phyloP scores from a whole-genome alignment of 2,888 invertebrate species.

The Ditula angustiorana region DNA sequence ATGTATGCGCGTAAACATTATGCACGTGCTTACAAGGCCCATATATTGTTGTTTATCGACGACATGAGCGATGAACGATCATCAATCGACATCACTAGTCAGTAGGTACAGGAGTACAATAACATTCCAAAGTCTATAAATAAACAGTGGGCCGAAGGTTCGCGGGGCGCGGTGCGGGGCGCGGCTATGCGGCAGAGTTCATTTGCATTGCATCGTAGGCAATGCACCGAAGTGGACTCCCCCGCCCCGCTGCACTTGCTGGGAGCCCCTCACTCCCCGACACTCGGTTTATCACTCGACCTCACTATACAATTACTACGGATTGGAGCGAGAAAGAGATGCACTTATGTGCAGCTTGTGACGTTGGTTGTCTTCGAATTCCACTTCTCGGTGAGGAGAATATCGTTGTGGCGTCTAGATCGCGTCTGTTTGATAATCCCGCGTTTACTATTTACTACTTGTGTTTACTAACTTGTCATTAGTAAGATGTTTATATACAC shows the following conservation, averaged over 20 bases:
- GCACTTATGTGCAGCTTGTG: constrained; percentile 22
- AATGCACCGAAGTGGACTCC: constrained; percentile 40
- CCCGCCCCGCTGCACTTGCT: constrained; percentile 30
- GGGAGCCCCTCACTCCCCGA: constrained; percentile 18
- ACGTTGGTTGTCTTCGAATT: constrained; percentile 9
- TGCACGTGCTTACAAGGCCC: not conserved
- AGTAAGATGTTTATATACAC: not conserved
- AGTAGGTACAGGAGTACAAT: constrained; percentile 69
- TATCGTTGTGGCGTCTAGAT: constrained; percentile 35
- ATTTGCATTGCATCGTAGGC: constrained; percentile 66
- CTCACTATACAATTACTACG: constrained; percentile 34
- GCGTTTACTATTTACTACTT: constrained; percentile 23
- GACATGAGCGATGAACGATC: constrained; percentile 4
- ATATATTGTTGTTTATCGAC: constrained; percentile 6
- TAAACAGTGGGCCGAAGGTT: constrained; percentile 63
- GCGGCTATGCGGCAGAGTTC: constrained; percentile 63
- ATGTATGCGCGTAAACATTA: not conserved
- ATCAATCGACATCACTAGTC: constrained; percentile 51
- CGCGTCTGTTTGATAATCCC: constrained; percentile 35
- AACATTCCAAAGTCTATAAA: constrained; percentile 76
- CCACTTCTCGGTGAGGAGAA: constrained; percentile 20
- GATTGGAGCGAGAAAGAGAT: constrained; percentile 33
- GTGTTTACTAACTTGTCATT: constrained; percentile 31
- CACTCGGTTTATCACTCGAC: constrained; percentile 31
- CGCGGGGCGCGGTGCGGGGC: constrained; percentile 53